Base-by-base conservation (phyloP, 2,888 invertebrate genomes). In the Anthophora plumipes region DNA sequence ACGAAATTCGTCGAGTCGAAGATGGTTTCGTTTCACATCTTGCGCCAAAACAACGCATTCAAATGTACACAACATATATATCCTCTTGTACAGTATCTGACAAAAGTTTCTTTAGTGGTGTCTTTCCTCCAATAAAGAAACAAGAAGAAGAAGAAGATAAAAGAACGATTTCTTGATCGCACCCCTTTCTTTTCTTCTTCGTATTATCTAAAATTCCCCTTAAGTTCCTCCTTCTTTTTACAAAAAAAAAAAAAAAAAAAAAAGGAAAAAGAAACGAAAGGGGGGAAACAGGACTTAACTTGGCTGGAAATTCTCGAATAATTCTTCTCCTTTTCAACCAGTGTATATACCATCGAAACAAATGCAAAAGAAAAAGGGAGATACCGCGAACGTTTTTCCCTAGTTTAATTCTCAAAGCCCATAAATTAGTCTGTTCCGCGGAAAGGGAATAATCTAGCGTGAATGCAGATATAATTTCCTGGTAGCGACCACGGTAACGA, bases 1-100 rank as follows among this genome's bases (percentile, higher is more conserved):
- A 31, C n/a, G 50, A 50, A 76, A 39, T 80, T 52, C 17, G 11
- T 57, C 63, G 37, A 20, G 39, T 20, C 12, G 68, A 74, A 74
- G 63, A n/a, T 4, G 31, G 11, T 74, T 46, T 60, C 48, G 14
- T 43, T n/a, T 43, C 50, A 25, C 17, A 14, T 11, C 11, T 25
- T 61, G 11, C 25, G 4, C 11, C 37, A 11, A 11, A 59, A 54
- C 48, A 9, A 25, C 6, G n/a, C 31, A 37, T 57, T 31, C 31
- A 31, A 31, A 3, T 4, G 31, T 31, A 31, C 2, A 74, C n/a
- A 25, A 46, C 12, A 54, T 17, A 69, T 17, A 46, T n/a, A 43
- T 25, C 37, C 20, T 37, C 41, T 9, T 20, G 25, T n/a, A 14
- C 50, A 39, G 14, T n/a, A 22, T 11, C 37, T 12, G n/a, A 8